Evolutionary conservation across 2,797 vertebrate genomes (phyloP).

Genomic region (Pipistrellus pygmaeus): DNA sequence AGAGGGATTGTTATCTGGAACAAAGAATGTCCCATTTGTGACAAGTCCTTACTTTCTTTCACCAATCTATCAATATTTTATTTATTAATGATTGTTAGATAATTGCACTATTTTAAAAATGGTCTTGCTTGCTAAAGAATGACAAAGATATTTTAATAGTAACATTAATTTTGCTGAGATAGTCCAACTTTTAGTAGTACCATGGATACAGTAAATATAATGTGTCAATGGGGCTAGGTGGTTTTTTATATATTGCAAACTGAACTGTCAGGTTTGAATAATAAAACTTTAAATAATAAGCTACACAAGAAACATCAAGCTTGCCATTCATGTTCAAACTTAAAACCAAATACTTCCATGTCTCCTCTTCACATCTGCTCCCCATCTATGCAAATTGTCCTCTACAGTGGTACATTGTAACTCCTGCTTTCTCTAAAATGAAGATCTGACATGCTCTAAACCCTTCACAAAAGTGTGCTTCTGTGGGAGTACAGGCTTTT

Average conservation of each 20-base stretch:
- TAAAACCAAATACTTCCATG: neutral
- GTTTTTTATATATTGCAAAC: conserved; percentile 9
- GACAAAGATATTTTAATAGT: conserved; percentile 62
- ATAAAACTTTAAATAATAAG: conserved; percentile 27
- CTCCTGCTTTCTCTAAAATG: conserved; percentile 29
- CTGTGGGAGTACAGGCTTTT: neutral
- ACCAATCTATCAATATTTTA: conserved; percentile 30
- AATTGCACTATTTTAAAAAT: conserved; percentile 49
- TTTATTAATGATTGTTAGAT: conserved; percentile 56
- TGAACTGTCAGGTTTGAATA: conserved; percentile 29
- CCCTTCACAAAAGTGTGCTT: neutral
- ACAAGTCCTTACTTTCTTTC: conserved; percentile 24
- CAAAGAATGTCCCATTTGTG: neutral
- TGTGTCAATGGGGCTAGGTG: neutral
- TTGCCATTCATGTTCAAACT: conserved; percentile 12
- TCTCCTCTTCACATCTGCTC: conserved; percentile 33
- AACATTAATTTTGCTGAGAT: conserved; percentile 55
- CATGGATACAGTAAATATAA: conserved; percentile 5
- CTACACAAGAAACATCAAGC: neutral
- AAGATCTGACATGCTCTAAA: neutral
- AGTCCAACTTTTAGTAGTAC: neutral
- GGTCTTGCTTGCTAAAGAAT: conserved; percentile 28
- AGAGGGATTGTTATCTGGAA: neutral
- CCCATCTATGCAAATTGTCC: neutral
- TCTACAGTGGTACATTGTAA: neutral